Evolutionary conservation across 2,113 vertebrate species (phyloP), one percentile per base, ranked within the genome.

Genomic region (Halcyon malimbica): DNA sequence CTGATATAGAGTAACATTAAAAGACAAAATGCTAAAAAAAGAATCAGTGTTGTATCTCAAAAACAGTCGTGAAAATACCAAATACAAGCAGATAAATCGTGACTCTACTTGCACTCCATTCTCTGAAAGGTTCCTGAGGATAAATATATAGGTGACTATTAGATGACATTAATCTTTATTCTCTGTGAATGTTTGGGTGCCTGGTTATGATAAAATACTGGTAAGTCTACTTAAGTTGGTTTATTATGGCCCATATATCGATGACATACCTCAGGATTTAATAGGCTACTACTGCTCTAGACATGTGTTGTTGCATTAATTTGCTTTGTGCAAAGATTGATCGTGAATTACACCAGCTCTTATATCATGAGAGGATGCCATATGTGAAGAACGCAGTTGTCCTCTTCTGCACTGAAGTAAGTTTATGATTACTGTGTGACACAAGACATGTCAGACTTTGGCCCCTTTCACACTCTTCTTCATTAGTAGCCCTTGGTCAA

Each of bases 331-430:
- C 69, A 37, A 37, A 31, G 60, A 35, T 11, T 69, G 44, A 7
- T 60, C 9, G 7, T 44, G 64, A 84, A 21, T 25, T 70, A 17
- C 9, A 21, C 4, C 46, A 46, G 31, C 46, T 75, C 57, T 67
- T 16, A 1, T 10, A 33, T 41, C 2, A 1, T 25, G 37, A n/a
- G 25, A 91, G 51, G 25, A 17, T 2, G 1, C 5, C 1, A 1
- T 8, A 5, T 0, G 0, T 16, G 51, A 74, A 15, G 50, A 74
- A 11, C 17, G 28, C 11, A 44, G 0, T 35, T 74, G 26, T 59
- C 23, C 26, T 2, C 10, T 62, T 87, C 26, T 39, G 41, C 21
- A 10, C 2, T 28, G 54, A 64, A 56, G 13, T 48, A 29, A 29
- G 33, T 35, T 74, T 20, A 13, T 0, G 1, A 21, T 42, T 16